Percentiles rank a stretch among this genome's conserved stretches.
Evolutionary conservation across 2,888 invertebrate species (phyloP).

Genomic region (Macrosoma leucophasiata): DNA sequence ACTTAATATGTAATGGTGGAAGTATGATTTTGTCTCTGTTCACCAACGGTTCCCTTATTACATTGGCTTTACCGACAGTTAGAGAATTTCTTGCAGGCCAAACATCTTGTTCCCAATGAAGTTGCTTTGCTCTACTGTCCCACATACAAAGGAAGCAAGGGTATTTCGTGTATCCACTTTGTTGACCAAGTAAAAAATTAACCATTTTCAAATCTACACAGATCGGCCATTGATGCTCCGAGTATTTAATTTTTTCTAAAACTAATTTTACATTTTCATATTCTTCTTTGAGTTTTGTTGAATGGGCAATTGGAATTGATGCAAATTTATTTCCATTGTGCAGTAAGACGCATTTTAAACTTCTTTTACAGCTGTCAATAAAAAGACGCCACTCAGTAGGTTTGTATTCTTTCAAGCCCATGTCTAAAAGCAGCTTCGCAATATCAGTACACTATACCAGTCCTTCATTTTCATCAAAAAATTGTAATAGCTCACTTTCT

Average conservation of each 20-base stretch:
- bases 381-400: slow-evolving; percentile 8
- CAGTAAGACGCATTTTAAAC: slow-evolving; percentile 10
- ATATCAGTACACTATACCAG: slow-evolving; percentile 12
- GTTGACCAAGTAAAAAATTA: slow-evolving; percentile 15
- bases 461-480: slow-evolving; percentile 8
- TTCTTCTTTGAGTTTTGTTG: slow-evolving; percentile 13
- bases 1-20: no score
- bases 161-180: slow-evolving; percentile 15
- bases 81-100: no score
- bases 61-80: no score
- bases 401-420: slow-evolving; percentile 7
- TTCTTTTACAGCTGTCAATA: slow-evolving; percentile 13
- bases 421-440: slow-evolving; percentile 1
- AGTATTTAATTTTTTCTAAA: no score
- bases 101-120: no score
- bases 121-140: no score
- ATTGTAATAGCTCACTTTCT: slow-evolving; percentile 9
- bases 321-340: slow-evolving; percentile 10
- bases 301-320: slow-evolving; percentile 11
- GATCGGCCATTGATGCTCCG: no score
- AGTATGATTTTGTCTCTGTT: no score
- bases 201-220: slow-evolving; percentile 11
- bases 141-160: slow-evolving; percentile 8
- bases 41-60: no score
- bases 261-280: slow-evolving; percentile 9